Evolutionary conservation across 2,888 invertebrate genomes (phyloP).

Genomic region (Boloria selene): DNA sequence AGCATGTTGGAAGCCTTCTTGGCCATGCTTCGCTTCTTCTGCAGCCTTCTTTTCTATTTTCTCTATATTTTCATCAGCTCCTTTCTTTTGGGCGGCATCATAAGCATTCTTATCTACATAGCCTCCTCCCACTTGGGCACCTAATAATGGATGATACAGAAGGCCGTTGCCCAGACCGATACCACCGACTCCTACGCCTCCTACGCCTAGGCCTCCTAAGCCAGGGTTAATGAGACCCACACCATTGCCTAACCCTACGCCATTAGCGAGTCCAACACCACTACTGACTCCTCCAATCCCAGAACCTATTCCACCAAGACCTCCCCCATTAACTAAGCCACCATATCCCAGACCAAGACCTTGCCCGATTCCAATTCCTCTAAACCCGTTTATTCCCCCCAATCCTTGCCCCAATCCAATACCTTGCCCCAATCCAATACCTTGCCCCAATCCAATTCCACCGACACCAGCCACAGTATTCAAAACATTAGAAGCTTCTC

Average conservation of each 20-base stretch:
- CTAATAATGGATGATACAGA: slow-evolving; percentile 68
- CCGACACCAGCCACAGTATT: slow-evolving; percentile 66
- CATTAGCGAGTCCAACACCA: slow-evolving; percentile 29
- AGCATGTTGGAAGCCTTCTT: slow-evolving; percentile 81
- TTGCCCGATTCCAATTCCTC: slow-evolving; percentile 50
- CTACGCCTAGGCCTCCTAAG: slow-evolving; percentile 44
- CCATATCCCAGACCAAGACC: slow-evolving; percentile 56
- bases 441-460: slow-evolving; percentile 49
- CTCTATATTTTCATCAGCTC: slow-evolving; percentile 79
- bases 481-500: slow-evolving; percentile 69
- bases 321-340: slow-evolving; percentile 48
- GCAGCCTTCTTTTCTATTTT: slow-evolving; percentile 81
- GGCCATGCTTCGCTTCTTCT: slow-evolving; percentile 79
- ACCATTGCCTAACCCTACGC: slow-evolving; percentile 46
- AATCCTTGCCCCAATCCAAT: slow-evolving; percentile 44
- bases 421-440: slow-evolving; percentile 43
- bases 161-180: slow-evolving; percentile 56
- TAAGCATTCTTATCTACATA: slow-evolving; percentile 82
- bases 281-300: slow-evolving; percentile 48
- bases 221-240: slow-evolving; percentile 61
- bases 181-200: slow-evolving; percentile 63
- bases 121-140: slow-evolving; percentile 70
- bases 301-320: slow-evolving; percentile 43
- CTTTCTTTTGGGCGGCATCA: slow-evolving; percentile 81
- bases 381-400: slow-evolving; percentile 50